phyloP scores from a whole-genome alignment of 2,888 invertebrate species.

The Epicampocera succincta region DNA sequence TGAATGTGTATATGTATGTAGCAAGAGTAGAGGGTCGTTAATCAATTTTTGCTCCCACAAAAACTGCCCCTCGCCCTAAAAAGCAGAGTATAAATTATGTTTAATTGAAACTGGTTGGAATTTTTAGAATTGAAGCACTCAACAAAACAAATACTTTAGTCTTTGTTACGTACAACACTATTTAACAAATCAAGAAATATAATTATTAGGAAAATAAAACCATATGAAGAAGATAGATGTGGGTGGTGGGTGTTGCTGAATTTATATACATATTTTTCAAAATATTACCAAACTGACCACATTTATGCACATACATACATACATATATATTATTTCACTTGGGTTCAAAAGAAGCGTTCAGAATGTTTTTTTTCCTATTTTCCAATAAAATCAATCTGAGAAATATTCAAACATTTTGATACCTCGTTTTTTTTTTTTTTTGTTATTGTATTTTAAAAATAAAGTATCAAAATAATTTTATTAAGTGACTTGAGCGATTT shows the following conservation, averaged over 20 bases:
- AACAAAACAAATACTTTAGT: background rate
- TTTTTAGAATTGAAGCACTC: constrained; percentile 7
- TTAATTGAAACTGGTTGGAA: constrained; percentile 25
- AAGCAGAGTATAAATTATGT: constrained; percentile 15
- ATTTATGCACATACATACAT: background rate
- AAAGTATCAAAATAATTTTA: constrained; percentile 7
- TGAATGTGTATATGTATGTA: no score
- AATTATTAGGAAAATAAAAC: no score
- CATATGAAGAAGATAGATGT: no score
- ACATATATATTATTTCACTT: background rate
- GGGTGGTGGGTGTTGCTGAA: no score
- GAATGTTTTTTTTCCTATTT: no score
- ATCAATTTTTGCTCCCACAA: background rate
- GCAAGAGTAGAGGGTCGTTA: no score
- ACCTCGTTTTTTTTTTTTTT: background rate
- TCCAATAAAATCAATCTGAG: background rate
- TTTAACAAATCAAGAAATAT: background rate
- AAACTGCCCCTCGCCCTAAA: no score
- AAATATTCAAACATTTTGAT: no score
- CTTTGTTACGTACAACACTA: background rate
- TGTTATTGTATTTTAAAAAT: background rate
- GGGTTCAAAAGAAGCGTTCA: background rate
- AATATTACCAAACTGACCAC: no score
- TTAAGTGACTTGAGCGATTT: constrained; percentile 39
- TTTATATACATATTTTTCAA: no score